Percentiles rank a stretch among this genome's conserved stretches.
Evolutionary conservation across 2,888 invertebrate species (phyloP).

Genomic region (Elegia similella): DNA sequence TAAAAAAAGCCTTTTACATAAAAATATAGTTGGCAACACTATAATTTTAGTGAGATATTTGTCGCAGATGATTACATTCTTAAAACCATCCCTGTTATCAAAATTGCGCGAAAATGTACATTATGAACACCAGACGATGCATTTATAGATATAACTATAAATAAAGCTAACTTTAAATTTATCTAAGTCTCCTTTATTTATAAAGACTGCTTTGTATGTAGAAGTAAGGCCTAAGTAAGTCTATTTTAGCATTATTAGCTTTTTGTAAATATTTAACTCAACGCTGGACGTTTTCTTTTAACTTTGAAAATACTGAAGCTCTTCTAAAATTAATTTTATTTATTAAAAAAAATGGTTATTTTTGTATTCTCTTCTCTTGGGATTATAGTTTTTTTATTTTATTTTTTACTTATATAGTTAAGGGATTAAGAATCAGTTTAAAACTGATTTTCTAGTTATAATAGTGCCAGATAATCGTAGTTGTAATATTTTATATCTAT

Average conservation of each 20-base stretch:
- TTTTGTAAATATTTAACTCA: not conserved
- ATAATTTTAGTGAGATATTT: not conserved
- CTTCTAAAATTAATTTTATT: too few relatives aligned
- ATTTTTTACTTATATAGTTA: not conserved
- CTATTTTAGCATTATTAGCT: not conserved
- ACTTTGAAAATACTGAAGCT: too few relatives aligned
- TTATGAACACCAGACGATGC: slow-evolving; percentile 71
- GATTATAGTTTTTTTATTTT: not conserved
- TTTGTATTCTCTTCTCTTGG: too few relatives aligned
- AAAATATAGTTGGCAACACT: not conserved
- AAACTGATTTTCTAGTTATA: slow-evolving; percentile 8
- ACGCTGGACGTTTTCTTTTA: not conserved
- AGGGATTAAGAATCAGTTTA: not conserved
- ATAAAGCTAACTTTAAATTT: slow-evolving; percentile 11
- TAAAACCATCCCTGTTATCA: slow-evolving; percentile 1
- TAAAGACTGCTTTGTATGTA: slow-evolving; percentile 7
- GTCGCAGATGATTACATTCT: not conserved
- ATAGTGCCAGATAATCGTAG: slow-evolving; percentile 8
- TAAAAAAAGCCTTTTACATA: too few relatives aligned
- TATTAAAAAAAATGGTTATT: too few relatives aligned
- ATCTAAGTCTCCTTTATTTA: slow-evolving; percentile 7
- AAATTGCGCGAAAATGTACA: slow-evolving; percentile 47
- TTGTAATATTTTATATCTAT: slow-evolving; percentile 2
- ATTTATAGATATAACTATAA: slow-evolving; percentile 57
- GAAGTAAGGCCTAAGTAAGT: not conserved